Base-by-base conservation (phyloP, 2,888 invertebrate species). In the Laothoe populi region DNA sequence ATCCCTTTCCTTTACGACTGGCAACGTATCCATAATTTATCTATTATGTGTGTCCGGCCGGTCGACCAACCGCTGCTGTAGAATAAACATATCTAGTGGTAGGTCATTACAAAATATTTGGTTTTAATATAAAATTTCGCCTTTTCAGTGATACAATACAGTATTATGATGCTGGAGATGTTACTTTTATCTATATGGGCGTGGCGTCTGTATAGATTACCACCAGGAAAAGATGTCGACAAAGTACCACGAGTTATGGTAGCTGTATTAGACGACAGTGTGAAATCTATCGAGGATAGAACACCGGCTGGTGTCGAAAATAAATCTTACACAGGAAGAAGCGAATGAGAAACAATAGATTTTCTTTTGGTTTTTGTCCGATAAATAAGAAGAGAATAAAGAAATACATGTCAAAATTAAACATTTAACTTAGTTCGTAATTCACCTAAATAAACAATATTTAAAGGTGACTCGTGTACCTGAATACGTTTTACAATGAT, bases 121-220 rank as follows among this genome's bases (percentile, higher is more conserved):
- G n/a, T 38, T 13, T 38, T 38, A 13, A 38, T 13, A 8, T 88
- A 40, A 31, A 58, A n/a, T 64, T 40, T 48, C 21, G 58, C 62
- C 57, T 60, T 78, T 78, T 10, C 93, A 96, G 96, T 96, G 81
- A 93, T 96, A 67, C 95, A 95, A 86, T 95, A 95, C 82, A 88
- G 93, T 44, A 76, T 95, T 70, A 95, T 95, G 93, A 86, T 96
- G 73, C 78, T 94, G 70, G 96, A 96, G 85, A 96, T 96, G 95
- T 87, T 95, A 61, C 74, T 95, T 59, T 88, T 96, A 46, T 94
- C 94, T 48, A 86, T 94, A 65, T 92, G 94, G 74, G 96, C 96
- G 0, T 93, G 95, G 79, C 86, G 89, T 63, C 78, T 96, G 57
- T 96, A 96, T 86, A 93, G 94, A 63, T 82, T 83, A 46, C 81